phyloP scores from a whole-genome alignment of 2,888 invertebrate species.

The Microchrysa polita region DNA sequence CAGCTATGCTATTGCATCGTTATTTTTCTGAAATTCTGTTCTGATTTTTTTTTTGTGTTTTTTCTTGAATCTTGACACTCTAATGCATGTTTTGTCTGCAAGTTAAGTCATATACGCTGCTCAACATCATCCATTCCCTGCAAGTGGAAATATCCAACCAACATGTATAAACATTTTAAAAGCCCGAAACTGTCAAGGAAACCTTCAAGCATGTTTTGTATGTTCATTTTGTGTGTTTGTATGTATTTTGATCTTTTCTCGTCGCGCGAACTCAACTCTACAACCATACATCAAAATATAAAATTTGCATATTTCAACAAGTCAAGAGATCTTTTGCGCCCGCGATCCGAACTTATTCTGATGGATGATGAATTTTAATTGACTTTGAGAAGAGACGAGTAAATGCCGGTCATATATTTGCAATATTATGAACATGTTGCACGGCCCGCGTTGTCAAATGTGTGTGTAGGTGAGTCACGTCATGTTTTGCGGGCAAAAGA shows the following conservation, averaged over 20 bases:
- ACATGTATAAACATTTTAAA: not conserved
- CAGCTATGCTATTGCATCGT: not conserved
- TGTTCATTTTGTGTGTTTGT: too few relatives aligned
- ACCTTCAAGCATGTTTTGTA: not conserved
- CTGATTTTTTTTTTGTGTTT: slow-evolving; percentile 1
- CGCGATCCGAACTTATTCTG: slow-evolving; percentile 47
- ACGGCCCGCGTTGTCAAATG: not conserved
- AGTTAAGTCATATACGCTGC: not conserved
- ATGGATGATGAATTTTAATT: slow-evolving; percentile 50
- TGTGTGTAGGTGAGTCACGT: slow-evolving; percentile 49
- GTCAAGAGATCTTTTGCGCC: slow-evolving; percentile 48
- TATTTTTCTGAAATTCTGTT: slow-evolving; percentile 12
- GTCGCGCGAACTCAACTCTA: not conserved
- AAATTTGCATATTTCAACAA: slow-evolving; percentile 51
- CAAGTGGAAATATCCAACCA: not conserved
- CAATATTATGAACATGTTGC: too few relatives aligned
- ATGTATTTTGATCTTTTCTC: too few relatives aligned
- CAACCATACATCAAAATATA: slow-evolving; percentile 40
- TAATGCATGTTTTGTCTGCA: not conserved
- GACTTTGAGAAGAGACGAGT: slow-evolving; percentile 7
- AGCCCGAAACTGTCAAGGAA: slow-evolving; percentile 40
- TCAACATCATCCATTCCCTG: too few relatives aligned
- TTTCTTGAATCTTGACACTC: not conserved
- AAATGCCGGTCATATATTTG: too few relatives aligned
- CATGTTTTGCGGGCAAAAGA: too few relatives aligned